Evolutionary conservation across 2,113 vertebrate species (phyloP).

Genomic region (Pardalotus punctatus): DNA sequence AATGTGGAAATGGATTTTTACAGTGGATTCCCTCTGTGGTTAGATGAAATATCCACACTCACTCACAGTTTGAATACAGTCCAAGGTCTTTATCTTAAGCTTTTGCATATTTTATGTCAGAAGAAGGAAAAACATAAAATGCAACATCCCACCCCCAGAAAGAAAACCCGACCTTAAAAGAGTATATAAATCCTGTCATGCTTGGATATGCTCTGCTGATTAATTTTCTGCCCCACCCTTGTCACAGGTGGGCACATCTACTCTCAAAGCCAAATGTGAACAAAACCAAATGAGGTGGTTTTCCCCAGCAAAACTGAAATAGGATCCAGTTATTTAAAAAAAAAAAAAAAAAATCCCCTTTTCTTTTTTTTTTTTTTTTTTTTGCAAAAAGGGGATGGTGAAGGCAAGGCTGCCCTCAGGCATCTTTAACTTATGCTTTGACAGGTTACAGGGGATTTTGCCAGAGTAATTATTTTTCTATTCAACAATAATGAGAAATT

Average conservation of each 20-base stretch:
- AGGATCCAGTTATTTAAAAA: constrained; percentile 46
- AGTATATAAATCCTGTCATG: background rate
- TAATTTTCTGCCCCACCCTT: constrained; percentile 32
- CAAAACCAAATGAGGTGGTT: background rate
- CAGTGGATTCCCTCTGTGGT: background rate
- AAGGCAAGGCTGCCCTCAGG: constrained; percentile 72
- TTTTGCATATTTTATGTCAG: constrained; percentile 16
- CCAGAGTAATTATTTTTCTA: constrained; percentile 87
- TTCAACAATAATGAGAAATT: constrained; percentile 88
- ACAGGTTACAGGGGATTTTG: constrained; percentile 83
- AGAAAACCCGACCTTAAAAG: background rate
- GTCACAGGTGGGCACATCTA: constrained; percentile 28
- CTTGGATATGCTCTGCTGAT: background rate
- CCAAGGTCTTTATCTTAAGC: background rate
- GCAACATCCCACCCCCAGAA: background rate
- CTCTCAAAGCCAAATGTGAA: background rate
- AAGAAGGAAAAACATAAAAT: background rate
- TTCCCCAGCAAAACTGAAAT: constrained; percentile 1
- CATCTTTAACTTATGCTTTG: constrained; percentile 81
- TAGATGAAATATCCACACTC: constrained; percentile 34
- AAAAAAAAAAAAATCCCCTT: background rate
- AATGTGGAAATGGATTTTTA: constrained; percentile 19
- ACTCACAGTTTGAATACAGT: constrained; percentile 11
- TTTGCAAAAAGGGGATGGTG: constrained; percentile 30
- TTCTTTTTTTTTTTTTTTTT: background rate